Conservation (phyloP, 1,140 invertebrate species). For the Trachymyrmex septentrionalis region DNA sequence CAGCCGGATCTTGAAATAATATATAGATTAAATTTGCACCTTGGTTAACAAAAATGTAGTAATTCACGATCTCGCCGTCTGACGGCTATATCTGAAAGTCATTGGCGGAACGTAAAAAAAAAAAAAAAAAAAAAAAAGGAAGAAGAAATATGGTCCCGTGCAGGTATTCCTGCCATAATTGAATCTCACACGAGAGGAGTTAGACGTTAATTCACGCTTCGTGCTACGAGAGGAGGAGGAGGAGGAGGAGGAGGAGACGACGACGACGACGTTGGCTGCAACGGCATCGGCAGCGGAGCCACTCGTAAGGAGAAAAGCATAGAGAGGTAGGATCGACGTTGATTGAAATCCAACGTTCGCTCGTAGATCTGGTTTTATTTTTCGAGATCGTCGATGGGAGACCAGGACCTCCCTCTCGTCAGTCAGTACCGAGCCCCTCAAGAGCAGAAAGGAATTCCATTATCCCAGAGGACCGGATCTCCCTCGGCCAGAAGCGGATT, state of each 20-base stretch:
- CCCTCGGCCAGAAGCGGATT: conserved; percentile 31
- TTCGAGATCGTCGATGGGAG: conserved; percentile 54
- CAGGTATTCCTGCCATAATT: conserved; percentile 45
- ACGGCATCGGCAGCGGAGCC: background rate
- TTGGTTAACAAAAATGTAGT: conserved; percentile 29
- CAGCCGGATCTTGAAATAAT: background rate
- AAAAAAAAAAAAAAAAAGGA: background rate
- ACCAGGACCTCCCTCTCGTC: conserved; percentile 59
- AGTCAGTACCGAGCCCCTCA: conserved; percentile 44
- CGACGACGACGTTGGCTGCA: too few relatives aligned
- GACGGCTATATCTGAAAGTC: conserved; percentile 13
- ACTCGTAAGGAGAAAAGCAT: conserved; percentile 58
- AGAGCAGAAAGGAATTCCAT: conserved; percentile 75
- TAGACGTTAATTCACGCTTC: conserved; percentile 59
- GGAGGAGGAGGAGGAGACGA: background rate
- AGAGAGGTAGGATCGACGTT: conserved; percentile 56
- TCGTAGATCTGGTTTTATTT: conserved; percentile 67
- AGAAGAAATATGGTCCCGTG: conserved; percentile 27
- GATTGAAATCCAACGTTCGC: conserved; percentile 51
- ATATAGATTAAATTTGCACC: conserved; percentile 51
- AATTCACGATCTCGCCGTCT: background rate
- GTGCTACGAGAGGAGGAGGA: conserved; percentile 18
- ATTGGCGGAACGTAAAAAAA: background rate
- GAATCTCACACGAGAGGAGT: conserved; percentile 60
- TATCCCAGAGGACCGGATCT: conserved; percentile 71